Percentiles rank a stretch among this genome's conserved stretches.
phyloP scores from a whole-genome alignment of 92 coral and sea anemone genomes.

The Epizoanthus ramosus region DNA sequence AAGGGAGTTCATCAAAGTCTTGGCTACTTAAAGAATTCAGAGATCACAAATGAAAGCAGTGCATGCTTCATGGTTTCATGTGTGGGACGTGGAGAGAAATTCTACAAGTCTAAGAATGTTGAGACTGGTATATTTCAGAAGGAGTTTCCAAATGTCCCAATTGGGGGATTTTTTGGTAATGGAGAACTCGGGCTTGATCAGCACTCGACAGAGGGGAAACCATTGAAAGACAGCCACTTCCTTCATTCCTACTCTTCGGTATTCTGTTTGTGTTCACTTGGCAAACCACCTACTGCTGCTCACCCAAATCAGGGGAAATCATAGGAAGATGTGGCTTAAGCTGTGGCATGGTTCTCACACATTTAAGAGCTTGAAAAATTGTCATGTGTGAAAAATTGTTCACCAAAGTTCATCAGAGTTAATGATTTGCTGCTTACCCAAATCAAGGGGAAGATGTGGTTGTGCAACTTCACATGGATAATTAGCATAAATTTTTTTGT shows the following conservation, averaged over 20 bases:
- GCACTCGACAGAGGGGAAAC: slow-evolving; percentile 78
- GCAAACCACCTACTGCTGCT: slow-evolving; percentile 9
- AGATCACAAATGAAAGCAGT: slow-evolving; percentile 56
- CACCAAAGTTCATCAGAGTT: no score
- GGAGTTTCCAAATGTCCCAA: slow-evolving; percentile 82
- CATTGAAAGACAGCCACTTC: slow-evolving; percentile 78
- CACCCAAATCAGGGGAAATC: not conserved
- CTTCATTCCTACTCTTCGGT: slow-evolving; percentile 90
- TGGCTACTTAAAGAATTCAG: slow-evolving; percentile 55
- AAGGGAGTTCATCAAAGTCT: slow-evolving; percentile 66
- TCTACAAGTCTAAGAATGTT: slow-evolving; percentile 76
- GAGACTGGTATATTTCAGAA: slow-evolving; percentile 83
- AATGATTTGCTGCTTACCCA: not conserved
- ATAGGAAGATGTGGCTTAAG: not conserved
- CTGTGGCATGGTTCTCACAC: no score
- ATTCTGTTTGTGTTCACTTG: slow-evolving; percentile 87
- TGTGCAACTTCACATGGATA: no score
- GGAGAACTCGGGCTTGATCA: slow-evolving; percentile 94
- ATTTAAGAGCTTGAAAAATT: no score
- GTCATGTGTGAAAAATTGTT: no score
- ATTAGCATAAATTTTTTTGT: no score
- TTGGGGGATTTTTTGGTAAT: slow-evolving; percentile 88
- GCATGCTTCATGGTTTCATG: slow-evolving; percentile 94
- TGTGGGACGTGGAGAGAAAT: slow-evolving; percentile 77
- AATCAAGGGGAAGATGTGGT: not conserved